Base-by-base conservation (phyloP, 2,797 vertebrate species). In the Chrysocyon brachyurus region DNA sequence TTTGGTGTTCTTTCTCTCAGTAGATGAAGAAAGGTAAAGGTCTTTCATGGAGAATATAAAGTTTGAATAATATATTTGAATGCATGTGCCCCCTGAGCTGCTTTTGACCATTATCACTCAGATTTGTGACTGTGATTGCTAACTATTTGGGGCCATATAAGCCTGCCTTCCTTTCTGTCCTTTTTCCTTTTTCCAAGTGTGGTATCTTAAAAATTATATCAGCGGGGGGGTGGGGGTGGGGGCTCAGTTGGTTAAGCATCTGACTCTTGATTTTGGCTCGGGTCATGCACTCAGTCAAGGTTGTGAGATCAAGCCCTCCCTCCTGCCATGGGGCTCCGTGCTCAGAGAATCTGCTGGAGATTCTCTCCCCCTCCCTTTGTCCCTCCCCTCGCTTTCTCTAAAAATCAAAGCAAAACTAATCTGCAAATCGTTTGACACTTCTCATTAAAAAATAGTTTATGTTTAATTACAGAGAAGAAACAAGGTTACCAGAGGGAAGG, bases 11-110 rank as follows among this genome's bases (percentile, higher is more conserved):
- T 81, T 33, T 63, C 7, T 64, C 57, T 81, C 16, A 19, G 15
- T 77, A 87, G 68, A 52, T 90, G 54, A 90, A 68, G 26, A 56
- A 77, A 77, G 15, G 92, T 82, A 54, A 28, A 81, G n/a, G 22
- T 78, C n/a, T 91, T 93, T 91, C 17, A 52, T 85, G 36, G n/a
- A 84, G 75, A 77, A 72, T 61, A 90, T 83, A 61, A 78, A 70
- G 36, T 70, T 75, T 46, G 40, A 52, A 64, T 83, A 79, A 70
- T 73, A 22, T 24, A n/a, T 87, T 82, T 90, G 63, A 87, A 28
- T 73, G 8, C 54, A 26, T 85, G 64, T 84, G 52, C 31, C 49
- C 49, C 22, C 22, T 56, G 75, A 61, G 63, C 68, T 36, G 10
- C 61, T 87, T 94, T 77, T 89, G 59, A 70, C n/a, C 3, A 19